Base-by-base conservation (phyloP, 2,888 invertebrate genomes). In the Frankliniella fusca region DNA sequence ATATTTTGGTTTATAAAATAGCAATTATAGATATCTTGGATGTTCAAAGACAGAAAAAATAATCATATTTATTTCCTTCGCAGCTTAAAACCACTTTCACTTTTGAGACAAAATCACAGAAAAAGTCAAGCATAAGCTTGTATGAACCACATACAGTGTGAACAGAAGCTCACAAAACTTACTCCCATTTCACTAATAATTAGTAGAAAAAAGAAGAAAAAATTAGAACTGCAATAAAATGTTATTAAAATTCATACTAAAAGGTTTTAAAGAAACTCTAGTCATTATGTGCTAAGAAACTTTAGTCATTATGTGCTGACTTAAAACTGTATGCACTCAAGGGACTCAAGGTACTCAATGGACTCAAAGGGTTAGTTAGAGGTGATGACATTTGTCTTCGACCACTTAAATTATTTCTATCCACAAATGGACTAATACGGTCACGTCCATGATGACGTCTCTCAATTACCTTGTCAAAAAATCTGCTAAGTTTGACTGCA, bases 401-500 rank as follows among this genome's bases (percentile, higher is more conserved):
- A 1, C 70, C 70, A 76, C 70, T 76, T 23, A 76, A 23, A 76
- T 86, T 85, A 85, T 87, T 87, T 83, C 87, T 86, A 80, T 88
- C 88, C 11, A 85, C 85, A 84, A 87, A 87, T 7, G 88, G 87
- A 80, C 85, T 86, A 38, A 84, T 83, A 48, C 80, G 48, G 48
- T 87, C 87, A 84, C 86, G 87, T 82, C 86, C 85, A 84, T 88
- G 87, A 85, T 89, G 89, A 80, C 89, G 87, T 85, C 90, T 89
- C 86, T 92, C 91, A 83, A 92, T 92, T 18, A 94, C 93, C 88
- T 95, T 95, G 89, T 99, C 98, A 88, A 97, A 97, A 90, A 98
- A 99, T 86, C 97, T 91, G 3, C 95, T 94, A 49, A 99, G 89
- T 88, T 97, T 97, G 0, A 99, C 97, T 12, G 97, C 94, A 87